These are phyloP conservation scores for Galbula dea DNA, from an alignment of 2,113 vertebrate genomes.

Conservation along the genomic window DNA sequence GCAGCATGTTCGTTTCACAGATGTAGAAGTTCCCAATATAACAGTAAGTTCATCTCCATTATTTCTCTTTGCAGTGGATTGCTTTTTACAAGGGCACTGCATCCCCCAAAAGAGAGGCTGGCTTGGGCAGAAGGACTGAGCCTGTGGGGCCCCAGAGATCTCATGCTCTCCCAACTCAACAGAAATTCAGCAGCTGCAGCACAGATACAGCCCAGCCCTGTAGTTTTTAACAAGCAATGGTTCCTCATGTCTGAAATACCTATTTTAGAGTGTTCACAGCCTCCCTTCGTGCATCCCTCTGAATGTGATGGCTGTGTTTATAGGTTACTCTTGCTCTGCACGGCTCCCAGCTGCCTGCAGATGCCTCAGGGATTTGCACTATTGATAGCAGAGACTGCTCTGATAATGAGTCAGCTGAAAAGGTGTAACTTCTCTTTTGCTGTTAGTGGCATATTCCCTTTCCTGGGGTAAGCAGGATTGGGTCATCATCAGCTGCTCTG, in stretches of 20 bases:
- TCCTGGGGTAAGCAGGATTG: background rate
- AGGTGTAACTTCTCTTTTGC: background rate
- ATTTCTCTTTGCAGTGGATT: constrained; percentile 26
- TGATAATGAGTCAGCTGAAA: constrained; percentile 24
- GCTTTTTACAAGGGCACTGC: background rate
- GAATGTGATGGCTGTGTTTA: background rate
- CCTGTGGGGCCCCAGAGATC: background rate
- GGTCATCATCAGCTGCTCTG: background rate
- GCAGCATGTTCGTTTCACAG: constrained; percentile 84
- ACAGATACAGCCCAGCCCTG: rapidly evolving
- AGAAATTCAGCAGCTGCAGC: background rate
- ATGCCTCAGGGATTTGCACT: background rate
- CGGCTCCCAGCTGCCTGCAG: constrained; percentile 17
- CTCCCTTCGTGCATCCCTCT: background rate
- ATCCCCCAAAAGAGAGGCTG: background rate
- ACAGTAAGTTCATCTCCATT: constrained; percentile 76
- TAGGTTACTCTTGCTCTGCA: background rate
- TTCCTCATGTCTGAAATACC: background rate
- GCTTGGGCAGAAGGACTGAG: background rate
- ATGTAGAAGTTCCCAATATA: constrained; percentile 78
- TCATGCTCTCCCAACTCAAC: background rate
- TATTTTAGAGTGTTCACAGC: background rate
- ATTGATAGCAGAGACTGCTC: background rate
- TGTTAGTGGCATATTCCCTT: background rate
- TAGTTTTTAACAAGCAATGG: background rate